Base-by-base conservation (phyloP, 2,113 vertebrate species). In the Strigops habroptila region DNA sequence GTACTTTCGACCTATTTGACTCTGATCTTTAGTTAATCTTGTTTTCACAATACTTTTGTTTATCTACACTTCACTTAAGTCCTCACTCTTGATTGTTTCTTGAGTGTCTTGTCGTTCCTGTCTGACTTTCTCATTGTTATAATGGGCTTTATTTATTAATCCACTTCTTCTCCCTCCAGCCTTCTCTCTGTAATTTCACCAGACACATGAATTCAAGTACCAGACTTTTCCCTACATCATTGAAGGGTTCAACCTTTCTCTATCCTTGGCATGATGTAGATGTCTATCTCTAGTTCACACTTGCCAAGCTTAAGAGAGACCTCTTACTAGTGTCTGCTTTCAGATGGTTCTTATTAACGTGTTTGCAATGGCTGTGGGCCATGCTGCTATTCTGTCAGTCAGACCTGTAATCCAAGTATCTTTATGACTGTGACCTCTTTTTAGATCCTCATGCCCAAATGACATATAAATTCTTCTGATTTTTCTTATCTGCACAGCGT, bases 161-260 rank as follows among this genome's bases (percentile, higher is more conserved):
- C 39, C 30, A 8, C 44, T 43, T 7, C 31, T 44, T 41, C 27
- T 55, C 30, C 37, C 24, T 82, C 14, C n/a, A 24, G 0, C 16
- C 15, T 17, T 11, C 1, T 10, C 48, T 37, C 35, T 41, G 37
- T 12, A 5, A 15, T 82, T 87, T 55, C 35, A 31, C 14, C 52
- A 25, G 49, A 0, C 18, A 3, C 8, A 13, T 12, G 4, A 79
- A n/a, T 82, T 46, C 8, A 5, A 7, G 65, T 21, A 0, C 27
- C n/a, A 44, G 68, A 7, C 2, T 65, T 71, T 30, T 35, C 30
- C 82, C n/a, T 9, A 2, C 21, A 1, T 53, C 2, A 0, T 0
- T 10, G 60, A 3, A 14, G 12, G 22, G 15, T 5, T 51, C 33
- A 82, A 14, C 18, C 63, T 60, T 19, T 41, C 31, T 55, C 30